Base-by-base conservation (phyloP, 1,140 invertebrate species). In the Pogonognathellus flavescens region DNA sequence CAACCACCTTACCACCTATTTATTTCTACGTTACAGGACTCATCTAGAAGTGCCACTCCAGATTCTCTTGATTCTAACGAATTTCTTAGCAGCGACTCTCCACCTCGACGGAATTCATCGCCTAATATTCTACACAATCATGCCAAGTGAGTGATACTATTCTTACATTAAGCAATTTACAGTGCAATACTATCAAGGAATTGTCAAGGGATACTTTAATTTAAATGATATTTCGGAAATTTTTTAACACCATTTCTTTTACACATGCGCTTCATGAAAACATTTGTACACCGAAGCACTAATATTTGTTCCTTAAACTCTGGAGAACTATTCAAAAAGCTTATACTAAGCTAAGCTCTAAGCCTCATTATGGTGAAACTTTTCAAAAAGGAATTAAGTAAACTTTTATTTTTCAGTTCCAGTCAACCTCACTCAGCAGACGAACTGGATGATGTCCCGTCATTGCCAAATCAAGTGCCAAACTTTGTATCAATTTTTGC, bases 31-130 rank as follows among this genome's bases (percentile, higher is more conserved):
- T 89, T 90, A 90, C 6, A 70, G 92, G 95, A 90, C 59, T 88
- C 87, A 6, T 96, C 95, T 85, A 93, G 95, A 70, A 96, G 95
- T 90, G 95, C 95, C 80, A 96, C 95, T n/a, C 95, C 95, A 62
- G 95, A 97, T 91, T 96, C 95, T 0, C 90, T 96, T 88, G 95
- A 96, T 83, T 89, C 89, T 1, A 88, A 88, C 72, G 89, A 90
- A 5, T 90, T 89, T 66, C 87, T 89, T 6, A 89, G 88, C 85
- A 80, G 66, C 53, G 87, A 88, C 76, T 85, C 87, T 11, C 88
- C 88, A 41, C 87, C 86, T 62, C 81, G 88, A 50, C 76, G 87
- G 41, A 84, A 76, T 18, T 86, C 86, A 4, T 86, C 87, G 2
- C 86, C 88, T 18, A 84, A 83, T 85, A 82, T 85, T 84, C 16